Base-by-base conservation (phyloP, 2,797 vertebrate species). In the Paedocypris micromegethes region DNA sequence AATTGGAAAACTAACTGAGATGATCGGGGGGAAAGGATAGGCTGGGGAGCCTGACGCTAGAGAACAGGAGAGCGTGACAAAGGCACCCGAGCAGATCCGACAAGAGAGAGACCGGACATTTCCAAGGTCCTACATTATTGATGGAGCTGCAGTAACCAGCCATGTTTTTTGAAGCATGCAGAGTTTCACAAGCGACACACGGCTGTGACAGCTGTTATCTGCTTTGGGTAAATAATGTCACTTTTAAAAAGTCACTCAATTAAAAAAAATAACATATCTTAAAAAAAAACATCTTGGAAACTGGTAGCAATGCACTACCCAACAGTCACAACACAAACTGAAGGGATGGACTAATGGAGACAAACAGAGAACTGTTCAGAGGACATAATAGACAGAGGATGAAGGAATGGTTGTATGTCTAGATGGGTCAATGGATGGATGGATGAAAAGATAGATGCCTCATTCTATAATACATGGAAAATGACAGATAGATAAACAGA, bases 81-180 rank as follows among this genome's bases (percentile, higher is more conserved):
- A 78, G 66, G 82, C 77, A 78, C 68, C 75, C 75, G 79, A 82
- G 81, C 71, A 63, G 55, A 51, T 78, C 79, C 61, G 77, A 83
- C 81, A 72, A 81, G 81, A 74, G 5, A 72, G 73, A 82, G 78
- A 81, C 72, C 72, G 77, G 84, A 82, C 83, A 82, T 82, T 85
- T 86, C 79, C 74, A 53, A 65, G 45, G 76, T 76, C 70, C 76
- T 90, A 75, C 87, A 90, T 89, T 84, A 90, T 90, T 88, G 79
- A 89, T 89, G 84, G 67, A 68, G 77, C 78, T 77, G 81, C 80
- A 81, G 79, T 78, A 77, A 69, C 55, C 48, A 80, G 77, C 75
- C 81, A 64, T 86, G 81, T 83, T 83, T 83, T 76, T 78, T 78
- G 73, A 75, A 73, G 76, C 61, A 38, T 77, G 76, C 73, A 1